Percentiles rank a stretch among this genome's conserved stretches.
Evolutionary conservation across 2,888 invertebrate species (phyloP).

Genomic region (Erebia epiphron): DNA sequence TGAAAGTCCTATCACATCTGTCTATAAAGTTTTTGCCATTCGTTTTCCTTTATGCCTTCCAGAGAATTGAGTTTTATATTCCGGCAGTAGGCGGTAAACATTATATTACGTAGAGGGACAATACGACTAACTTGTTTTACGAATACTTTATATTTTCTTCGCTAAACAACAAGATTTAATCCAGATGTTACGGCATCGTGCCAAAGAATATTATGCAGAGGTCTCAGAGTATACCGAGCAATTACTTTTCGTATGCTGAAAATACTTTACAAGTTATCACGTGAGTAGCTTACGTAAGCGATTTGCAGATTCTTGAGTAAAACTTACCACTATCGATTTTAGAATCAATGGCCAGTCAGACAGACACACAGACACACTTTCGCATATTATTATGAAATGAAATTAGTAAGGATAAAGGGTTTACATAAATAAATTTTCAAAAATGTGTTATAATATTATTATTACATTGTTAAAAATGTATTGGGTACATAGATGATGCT

Average conservation of each 20-base stretch:
- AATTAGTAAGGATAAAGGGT: too few species aligned
- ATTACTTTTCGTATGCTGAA: neutral
- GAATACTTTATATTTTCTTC: constrained; percentile 53
- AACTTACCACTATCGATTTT: too few species aligned
- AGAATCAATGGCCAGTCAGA: too few species aligned
- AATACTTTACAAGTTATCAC: too few species aligned
- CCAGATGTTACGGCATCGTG: constrained; percentile 44
- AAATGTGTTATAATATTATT: too few species aligned
- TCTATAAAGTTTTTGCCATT: constrained; percentile 17
- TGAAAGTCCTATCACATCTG: constrained; percentile 11
- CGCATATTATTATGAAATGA: too few species aligned
- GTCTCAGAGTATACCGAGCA: neutral
- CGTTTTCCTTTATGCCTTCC: constrained; percentile 19
- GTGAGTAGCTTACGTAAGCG: too few species aligned
- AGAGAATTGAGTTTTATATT: constrained; percentile 22
- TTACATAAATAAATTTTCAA: too few species aligned
- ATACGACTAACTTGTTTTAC: constrained; percentile 50
- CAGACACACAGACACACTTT: too few species aligned
- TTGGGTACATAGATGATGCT: too few species aligned
- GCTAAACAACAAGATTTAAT: constrained; percentile 53
- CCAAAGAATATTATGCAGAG: constrained; percentile 48
- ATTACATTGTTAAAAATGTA: too few species aligned
- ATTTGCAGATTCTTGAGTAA: too few species aligned
- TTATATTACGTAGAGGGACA: constrained; percentile 35
- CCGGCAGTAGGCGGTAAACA: constrained; percentile 32